These are phyloP conservation scores for Nasonovia ribisnigri DNA, from an alignment of 2,888 invertebrate genomes.

Conservation along the genomic window DNA sequence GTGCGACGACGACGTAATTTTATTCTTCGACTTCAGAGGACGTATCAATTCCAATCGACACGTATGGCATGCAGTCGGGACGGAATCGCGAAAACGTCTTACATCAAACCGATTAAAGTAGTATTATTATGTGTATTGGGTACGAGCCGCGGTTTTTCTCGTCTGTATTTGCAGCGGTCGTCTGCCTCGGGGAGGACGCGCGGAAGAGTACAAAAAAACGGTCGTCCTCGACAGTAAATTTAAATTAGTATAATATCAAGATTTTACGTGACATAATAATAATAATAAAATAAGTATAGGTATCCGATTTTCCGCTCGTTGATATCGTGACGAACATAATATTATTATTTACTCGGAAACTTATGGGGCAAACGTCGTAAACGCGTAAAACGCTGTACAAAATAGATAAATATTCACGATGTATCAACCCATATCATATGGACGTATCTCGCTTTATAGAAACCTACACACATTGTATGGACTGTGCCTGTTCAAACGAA, in stretches of 20 bases:
- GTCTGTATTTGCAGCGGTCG: not conserved
- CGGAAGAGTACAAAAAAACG: not conserved
- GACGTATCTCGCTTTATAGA: not conserved
- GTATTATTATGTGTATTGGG: not conserved
- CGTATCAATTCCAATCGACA: conserved; percentile 10
- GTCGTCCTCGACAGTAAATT: not conserved
- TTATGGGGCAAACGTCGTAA: not conserved
- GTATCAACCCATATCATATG: not conserved
- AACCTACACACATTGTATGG: not conserved
- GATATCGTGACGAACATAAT: not conserved
- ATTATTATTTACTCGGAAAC: not conserved
- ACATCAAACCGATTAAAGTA: not conserved
- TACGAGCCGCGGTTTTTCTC: not conserved
- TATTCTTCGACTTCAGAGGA: not conserved
- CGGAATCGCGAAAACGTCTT: not conserved
- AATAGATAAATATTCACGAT: not conserved
- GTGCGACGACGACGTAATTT: not conserved
- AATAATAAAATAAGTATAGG: not conserved
- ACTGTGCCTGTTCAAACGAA: not conserved
- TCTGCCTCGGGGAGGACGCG: not conserved
- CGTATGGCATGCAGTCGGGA: not conserved
- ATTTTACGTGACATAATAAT: not conserved
- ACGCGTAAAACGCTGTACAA: not conserved
- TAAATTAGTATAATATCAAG: not conserved
- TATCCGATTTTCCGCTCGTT: not conserved